Evolutionary conservation across 1,140 invertebrate genomes (phyloP).

Genomic region (Apis laboriosa): DNA sequence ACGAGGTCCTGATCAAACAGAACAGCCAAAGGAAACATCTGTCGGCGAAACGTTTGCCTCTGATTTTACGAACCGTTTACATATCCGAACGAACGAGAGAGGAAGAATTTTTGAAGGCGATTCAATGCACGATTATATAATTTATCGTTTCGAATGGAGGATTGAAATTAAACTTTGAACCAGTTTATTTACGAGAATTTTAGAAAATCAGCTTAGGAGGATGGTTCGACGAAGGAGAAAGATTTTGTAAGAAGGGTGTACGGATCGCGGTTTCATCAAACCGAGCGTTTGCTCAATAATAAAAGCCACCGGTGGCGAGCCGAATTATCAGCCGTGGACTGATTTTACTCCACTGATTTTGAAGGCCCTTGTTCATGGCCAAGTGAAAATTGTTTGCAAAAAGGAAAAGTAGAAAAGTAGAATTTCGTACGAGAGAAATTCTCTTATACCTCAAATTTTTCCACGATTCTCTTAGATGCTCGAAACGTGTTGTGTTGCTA

Average conservation of each 20-base stretch:
- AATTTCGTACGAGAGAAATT: background rate
- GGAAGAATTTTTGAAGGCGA: background rate
- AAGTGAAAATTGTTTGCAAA: too few species aligned
- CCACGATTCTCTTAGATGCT: too few species aligned
- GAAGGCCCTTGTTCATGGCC: too few species aligned
- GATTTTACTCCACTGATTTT: too few species aligned
- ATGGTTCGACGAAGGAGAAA: background rate
- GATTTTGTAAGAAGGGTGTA: background rate
- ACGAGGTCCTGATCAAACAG: conserved; percentile 61
- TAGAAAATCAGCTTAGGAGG: background rate
- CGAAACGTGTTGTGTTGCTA: too few species aligned
- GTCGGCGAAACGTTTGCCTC: background rate
- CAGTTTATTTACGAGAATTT: background rate
- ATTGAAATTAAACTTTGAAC: too few species aligned
- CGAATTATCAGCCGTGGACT: conserved; percentile 54
- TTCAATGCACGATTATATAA: too few species aligned
- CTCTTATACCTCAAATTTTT: too few species aligned
- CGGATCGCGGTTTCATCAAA: conserved; percentile 37
- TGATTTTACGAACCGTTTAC: background rate
- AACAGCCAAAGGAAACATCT: conserved; percentile 34
- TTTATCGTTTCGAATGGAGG: too few species aligned
- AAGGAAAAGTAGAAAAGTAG: too few species aligned
- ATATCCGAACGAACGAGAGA: background rate
- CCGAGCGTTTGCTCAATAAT: conserved; percentile 56
- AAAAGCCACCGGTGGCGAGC: conserved; percentile 51